Evolutionary conservation across 1,140 invertebrate species (phyloP), one percentile per base, ranked within the genome.

Genomic region (Drosophila leontia): DNA sequence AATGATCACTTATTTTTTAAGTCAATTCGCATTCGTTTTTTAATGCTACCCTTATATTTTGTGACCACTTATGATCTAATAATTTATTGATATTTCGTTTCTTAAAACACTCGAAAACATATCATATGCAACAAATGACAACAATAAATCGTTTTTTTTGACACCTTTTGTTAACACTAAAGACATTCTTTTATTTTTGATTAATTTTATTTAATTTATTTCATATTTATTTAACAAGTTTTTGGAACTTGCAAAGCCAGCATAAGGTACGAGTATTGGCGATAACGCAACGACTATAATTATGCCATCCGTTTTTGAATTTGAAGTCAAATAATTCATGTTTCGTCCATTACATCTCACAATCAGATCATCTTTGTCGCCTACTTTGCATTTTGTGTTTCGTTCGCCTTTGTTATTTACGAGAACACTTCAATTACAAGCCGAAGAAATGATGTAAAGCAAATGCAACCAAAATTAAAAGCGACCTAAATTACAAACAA

Each of bases 401-500:
- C 26, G 44, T 55, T 57, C 39, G 50, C 47, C 59, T 70, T 34
- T 62, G 34, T 61, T 68, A 71, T 70, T 79, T 6, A 35, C 41
- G 39, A 55, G 17, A 32, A 39, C 5, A 51, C 45, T 78, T 61
- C 32, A 70, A 64, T 69, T 80, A 72, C 45, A 80, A 76, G 80
- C 68, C 78, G 50, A 78, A 68, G 39, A 80, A 69, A 61, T 56
- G 44, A 75, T 67, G 47, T 64, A 42, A 77, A 82, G 50, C 53
- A 78, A 69, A 84, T 77, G 67, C 77, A 70, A 81, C 47, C 57
- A 78, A 72, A 74, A 81, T 53, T 81, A 34, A 85, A 78, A 60
- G 75, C 78, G 69, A 87, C 76, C 68, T 75, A 71, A 82, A 85
- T 85, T 79, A 82, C 83, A 87, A 56, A 87, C 69, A 82, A 86